phyloP scores from a whole-genome alignment of 2,888 invertebrate genomes.

The Dynastes maya region DNA sequence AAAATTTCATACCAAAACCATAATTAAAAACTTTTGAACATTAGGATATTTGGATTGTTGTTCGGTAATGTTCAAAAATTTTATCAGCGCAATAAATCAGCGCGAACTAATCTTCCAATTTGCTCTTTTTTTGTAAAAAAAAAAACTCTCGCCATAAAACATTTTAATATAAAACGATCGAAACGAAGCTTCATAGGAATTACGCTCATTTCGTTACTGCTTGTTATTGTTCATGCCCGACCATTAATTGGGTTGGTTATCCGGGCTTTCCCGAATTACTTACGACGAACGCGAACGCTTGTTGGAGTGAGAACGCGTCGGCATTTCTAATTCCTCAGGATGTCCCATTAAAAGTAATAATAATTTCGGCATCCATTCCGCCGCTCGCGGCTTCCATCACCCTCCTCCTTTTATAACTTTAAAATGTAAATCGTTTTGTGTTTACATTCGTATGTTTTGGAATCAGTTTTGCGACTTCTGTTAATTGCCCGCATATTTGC shows the following conservation, averaged over 20 bases:
- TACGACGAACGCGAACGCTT: conserved; percentile 4
- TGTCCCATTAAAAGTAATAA: conserved; percentile 43
- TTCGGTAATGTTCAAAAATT: neutral
- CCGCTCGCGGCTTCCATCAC: neutral
- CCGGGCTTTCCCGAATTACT: conserved; percentile 33
- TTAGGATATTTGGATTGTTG: too few species aligned
- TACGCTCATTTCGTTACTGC: conserved; percentile 34
- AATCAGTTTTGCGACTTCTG: conserved; percentile 25
- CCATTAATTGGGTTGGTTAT: conserved; percentile 46
- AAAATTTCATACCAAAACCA: too few species aligned
- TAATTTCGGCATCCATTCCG: conserved; percentile 19
- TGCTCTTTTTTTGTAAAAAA: neutral
- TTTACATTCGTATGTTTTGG: conserved; percentile 8
- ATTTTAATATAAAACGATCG: conserved; percentile 31
- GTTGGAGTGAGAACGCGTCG: neutral
- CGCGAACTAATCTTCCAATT: neutral
- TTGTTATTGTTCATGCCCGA: conserved; percentile 43
- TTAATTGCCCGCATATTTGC: conserved; percentile 11
- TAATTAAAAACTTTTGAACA: too few species aligned
- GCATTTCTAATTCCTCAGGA: conserved; percentile 39
- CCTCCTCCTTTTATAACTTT: conserved; percentile 29
- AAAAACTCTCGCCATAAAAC: conserved; percentile 2
- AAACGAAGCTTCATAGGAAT: conserved; percentile 18
- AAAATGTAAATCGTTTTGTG: conserved; percentile 30
- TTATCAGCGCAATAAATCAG: neutral